These are phyloP conservation scores for Phyto melanocephala DNA, from an alignment of 2,888 invertebrate species.

Conservation along the genomic window DNA sequence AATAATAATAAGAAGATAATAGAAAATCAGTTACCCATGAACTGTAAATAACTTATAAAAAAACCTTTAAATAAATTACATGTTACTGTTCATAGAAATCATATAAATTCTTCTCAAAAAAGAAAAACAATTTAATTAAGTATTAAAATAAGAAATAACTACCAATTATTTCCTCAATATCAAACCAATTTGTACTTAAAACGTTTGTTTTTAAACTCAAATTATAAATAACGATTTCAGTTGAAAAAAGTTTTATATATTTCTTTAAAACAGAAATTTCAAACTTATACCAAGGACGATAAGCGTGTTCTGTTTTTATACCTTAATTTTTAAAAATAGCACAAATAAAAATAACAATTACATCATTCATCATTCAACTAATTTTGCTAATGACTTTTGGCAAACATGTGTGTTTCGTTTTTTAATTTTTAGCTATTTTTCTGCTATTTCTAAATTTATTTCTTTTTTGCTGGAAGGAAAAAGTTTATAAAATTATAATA, in stretches of 20 bases:
- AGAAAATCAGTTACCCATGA: too few species aligned
- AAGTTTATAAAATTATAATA: slow-evolving; percentile 34
- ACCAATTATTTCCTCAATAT: too few species aligned
- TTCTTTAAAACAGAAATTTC: neutral
- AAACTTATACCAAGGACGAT: neutral
- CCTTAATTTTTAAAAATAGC: neutral
- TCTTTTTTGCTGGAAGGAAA: neutral
- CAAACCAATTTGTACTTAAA: neutral
- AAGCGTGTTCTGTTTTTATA: neutral
- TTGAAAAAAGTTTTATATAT: neutral
- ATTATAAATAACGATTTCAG: neutral
- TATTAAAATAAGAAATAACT: too few species aligned
- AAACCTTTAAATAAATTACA: too few species aligned
- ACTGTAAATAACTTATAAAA: too few species aligned
- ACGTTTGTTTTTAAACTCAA: neutral
- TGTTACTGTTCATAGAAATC: too few species aligned
- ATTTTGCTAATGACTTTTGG: slow-evolving; percentile 62
- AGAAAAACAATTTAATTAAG: too few species aligned
- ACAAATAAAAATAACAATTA: slow-evolving; percentile 21
- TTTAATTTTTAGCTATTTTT: neutral
- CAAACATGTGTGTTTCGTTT: slow-evolving; percentile 35
- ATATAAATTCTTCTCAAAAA: too few species aligned
- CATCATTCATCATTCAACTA: slow-evolving; percentile 64
- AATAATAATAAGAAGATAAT: too few species aligned
- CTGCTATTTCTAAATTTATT: neutral